These are phyloP conservation scores for Hedya salicella DNA, from an alignment of 2,888 invertebrate genomes.

Conservation along the genomic window DNA sequence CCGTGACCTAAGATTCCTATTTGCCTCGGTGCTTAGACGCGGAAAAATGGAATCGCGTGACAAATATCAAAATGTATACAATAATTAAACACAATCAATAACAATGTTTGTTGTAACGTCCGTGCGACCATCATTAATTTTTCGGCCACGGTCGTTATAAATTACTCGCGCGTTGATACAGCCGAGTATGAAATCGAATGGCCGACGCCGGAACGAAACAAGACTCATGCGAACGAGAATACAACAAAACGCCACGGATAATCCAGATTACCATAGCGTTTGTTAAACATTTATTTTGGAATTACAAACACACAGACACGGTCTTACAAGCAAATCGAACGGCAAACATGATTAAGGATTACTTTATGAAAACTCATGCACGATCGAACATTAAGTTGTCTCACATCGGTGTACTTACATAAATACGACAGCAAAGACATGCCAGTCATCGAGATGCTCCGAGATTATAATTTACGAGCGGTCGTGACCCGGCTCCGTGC, in stretches of 20 bases:
- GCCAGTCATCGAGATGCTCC: constrained; percentile 44
- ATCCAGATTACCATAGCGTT: constrained; percentile 55
- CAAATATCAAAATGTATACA: constrained; percentile 56
- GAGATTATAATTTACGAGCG: constrained; percentile 44
- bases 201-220: constrained; percentile 58
- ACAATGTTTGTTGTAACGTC: constrained; percentile 63
- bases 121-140: constrained; percentile 65
- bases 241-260: constrained; percentile 64
- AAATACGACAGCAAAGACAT: constrained; percentile 42
- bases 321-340: constrained; percentile 33
- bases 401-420: constrained; percentile 35
- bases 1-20: constrained; percentile 33
- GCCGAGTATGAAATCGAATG: constrained; percentile 54
- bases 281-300: constrained; percentile 31
- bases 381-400: constrained; percentile 43
- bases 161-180: constrained; percentile 62
- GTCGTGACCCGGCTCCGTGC: constrained; percentile 42
- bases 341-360: constrained; percentile 36
- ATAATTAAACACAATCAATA: constrained; percentile 57
- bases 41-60: constrained; percentile 57
- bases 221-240: constrained; percentile 67
- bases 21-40: constrained; percentile 35
- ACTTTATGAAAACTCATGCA: constrained; percentile 41
- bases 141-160: constrained; percentile 68
- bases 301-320: constrained; percentile 16